Evolutionary conservation across 2,888 invertebrate genomes (phyloP).

Genomic region (Erpobdella octoculata): DNA sequence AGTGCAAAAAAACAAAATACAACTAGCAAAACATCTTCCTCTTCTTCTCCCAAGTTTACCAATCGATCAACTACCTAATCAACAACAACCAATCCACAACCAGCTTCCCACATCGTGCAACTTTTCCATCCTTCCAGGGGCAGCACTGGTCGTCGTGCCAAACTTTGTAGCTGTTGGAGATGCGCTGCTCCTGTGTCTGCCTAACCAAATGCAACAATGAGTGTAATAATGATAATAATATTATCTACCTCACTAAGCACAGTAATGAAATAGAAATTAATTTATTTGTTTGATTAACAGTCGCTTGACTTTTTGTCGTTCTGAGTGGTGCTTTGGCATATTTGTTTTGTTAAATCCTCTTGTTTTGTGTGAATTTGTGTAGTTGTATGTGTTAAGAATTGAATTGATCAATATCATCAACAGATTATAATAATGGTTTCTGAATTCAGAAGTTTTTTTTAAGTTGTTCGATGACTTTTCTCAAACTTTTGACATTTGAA

Average conservation of each 20-base stretch:
- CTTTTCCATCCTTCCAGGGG: not conserved
- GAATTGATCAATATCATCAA: no score
- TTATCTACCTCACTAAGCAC: not conserved
- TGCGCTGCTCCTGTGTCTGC: constrained; percentile 15
- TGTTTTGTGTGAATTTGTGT: no score
- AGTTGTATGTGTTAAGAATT: no score
- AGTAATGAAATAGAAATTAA: not conserved
- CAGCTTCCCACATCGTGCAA: constrained; percentile 4
- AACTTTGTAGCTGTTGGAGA: constrained; percentile 4
- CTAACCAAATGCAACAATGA: not conserved
- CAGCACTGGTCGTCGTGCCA: not conserved
- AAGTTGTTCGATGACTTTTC: no score
- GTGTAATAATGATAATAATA: not conserved
- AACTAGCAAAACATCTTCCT: not conserved
- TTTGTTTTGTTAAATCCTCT: not conserved
- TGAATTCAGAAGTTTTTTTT: no score
- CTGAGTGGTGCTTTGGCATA: not conserved
- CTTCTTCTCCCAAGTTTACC: not conserved
- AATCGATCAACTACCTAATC: not conserved
- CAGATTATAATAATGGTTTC: no score
- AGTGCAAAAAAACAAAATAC: not conserved
- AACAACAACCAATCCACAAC: not conserved
- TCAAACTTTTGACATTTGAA: no score
- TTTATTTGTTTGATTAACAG: not conserved
- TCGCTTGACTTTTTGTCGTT: not conserved